phyloP scores from a whole-genome alignment of 1,140 invertebrate genomes.

The Caenorhabditis briggsae region DNA sequence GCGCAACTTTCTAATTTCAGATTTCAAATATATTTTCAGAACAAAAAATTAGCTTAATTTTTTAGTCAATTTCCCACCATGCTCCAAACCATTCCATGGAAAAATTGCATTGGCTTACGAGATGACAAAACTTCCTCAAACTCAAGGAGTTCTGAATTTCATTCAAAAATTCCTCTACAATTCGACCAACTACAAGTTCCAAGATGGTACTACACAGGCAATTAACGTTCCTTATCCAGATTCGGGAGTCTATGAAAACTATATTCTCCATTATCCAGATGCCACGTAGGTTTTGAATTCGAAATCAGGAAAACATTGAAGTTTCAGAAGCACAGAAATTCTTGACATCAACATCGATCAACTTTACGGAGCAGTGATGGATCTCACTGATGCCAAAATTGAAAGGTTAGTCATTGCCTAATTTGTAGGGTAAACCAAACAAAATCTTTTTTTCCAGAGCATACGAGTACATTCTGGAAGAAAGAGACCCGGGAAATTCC shows the following conservation, averaged over 20 bases:
- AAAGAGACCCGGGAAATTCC: conserved; percentile 10
- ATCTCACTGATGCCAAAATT: conserved; percentile 28
- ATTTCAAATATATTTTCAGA: background rate
- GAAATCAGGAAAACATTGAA: background rate
- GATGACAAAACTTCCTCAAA: conserved; percentile 19
- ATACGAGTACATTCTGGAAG: conserved; percentile 27
- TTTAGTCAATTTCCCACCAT: conserved; percentile 39
- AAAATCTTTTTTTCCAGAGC: background rate
- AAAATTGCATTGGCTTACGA: conserved; percentile 29
- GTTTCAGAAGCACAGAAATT: conserved; percentile 3
- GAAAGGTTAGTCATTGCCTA: background rate
- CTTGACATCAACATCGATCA: conserved; percentile 23
- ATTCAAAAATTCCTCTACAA: conserved; percentile 18
- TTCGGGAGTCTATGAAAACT: conserved; percentile 39
- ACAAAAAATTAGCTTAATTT: background rate
- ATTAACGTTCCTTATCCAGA: conserved; percentile 26
- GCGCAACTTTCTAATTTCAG: conserved; percentile 10
- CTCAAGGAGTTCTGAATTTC: conserved; percentile 8
- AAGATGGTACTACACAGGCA: conserved; percentile 13
- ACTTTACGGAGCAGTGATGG: conserved; percentile 12
- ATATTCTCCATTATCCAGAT: conserved; percentile 39
- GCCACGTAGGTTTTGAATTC: background rate
- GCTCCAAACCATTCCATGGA: conserved; percentile 3
- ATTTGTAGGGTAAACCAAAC: background rate
- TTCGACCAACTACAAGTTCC: conserved; percentile 28